phyloP scores from a whole-genome alignment of 2,113 vertebrate genomes.

The Antechinus flavipes region DNA sequence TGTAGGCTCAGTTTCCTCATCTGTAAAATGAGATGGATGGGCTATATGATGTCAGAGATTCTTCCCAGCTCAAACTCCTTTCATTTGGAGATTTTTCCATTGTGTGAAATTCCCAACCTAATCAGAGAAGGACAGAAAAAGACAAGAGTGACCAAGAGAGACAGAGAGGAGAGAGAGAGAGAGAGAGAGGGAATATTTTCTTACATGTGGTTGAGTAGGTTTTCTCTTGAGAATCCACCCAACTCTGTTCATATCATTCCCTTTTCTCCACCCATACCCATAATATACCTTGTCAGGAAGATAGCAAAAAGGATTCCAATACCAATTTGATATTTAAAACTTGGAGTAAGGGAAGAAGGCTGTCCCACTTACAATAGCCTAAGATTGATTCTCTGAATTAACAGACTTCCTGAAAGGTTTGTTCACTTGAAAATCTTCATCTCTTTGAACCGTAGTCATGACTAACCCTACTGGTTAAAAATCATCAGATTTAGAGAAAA shows the following conservation, averaged over 20 bases:
- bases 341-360: background rate
- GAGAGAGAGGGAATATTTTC: background rate
- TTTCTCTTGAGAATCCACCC: background rate
- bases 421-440: conserved; percentile 71
- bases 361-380: background rate
- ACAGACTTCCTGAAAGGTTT: conserved; percentile 57
- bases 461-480: conserved; percentile 35
- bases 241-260: background rate
- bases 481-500: conserved; percentile 35
- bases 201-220: background rate
- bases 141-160: background rate
- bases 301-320: background rate
- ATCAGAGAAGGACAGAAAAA: background rate
- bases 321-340: background rate
- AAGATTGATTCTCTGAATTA: conserved; percentile 48
- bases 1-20: background rate
- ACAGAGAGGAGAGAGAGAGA: background rate
- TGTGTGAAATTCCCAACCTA: background rate
- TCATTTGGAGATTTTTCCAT: background rate
- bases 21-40: background rate
- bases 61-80: background rate
- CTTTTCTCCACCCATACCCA: background rate
- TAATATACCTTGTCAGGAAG: background rate
- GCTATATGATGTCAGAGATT: background rate
- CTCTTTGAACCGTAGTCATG: conserved; percentile 59